Percentiles rank a stretch among this genome's conserved stretches.
Conservation (phyloP, 2,113 vertebrate genomes). For the Hypomesus transpacificus region DNA sequence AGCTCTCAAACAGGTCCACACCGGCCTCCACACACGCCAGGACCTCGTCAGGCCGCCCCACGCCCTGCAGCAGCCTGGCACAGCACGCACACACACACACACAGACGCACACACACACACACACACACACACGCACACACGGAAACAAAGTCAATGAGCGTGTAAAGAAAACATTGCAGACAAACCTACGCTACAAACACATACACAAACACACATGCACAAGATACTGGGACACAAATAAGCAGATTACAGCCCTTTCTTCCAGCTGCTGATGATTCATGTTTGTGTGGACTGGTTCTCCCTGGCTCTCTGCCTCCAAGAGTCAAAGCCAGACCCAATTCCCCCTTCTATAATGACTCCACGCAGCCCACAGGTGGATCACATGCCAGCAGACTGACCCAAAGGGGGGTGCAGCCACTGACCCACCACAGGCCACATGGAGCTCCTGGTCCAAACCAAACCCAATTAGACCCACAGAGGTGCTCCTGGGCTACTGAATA, state of each 20-base stretch:
- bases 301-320: constrained; percentile 33
- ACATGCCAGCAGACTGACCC: too few relatives aligned
- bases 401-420: neutral
- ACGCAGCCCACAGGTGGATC: constrained; percentile 16
- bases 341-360: constrained; percentile 52
- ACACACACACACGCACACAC: neutral
- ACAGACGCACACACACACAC: neutral
- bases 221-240: too few relatives aligned
- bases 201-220: too few relatives aligned
- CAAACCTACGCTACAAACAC: too few relatives aligned
- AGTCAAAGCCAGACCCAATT: constrained; percentile 50
- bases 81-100: constrained; percentile 8
- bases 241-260: too few relatives aligned
- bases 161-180: too few relatives aligned
- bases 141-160: too few relatives aligned
- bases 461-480: constrained; percentile 13
- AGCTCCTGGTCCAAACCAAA: constrained; percentile 12
- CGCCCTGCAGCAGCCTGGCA: constrained; percentile 82
- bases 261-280: neutral
- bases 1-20: constrained; percentile 93
- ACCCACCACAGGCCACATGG: constrained; percentile 25
- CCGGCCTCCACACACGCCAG: constrained; percentile 85
- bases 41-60: constrained; percentile 89
- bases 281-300: constrained; percentile 28
- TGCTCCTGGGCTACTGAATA: constrained; percentile 7